These are phyloP conservation scores for Lepidurus apus DNA, from an alignment of 1,140 invertebrate species.

Conservation along the genomic window DNA sequence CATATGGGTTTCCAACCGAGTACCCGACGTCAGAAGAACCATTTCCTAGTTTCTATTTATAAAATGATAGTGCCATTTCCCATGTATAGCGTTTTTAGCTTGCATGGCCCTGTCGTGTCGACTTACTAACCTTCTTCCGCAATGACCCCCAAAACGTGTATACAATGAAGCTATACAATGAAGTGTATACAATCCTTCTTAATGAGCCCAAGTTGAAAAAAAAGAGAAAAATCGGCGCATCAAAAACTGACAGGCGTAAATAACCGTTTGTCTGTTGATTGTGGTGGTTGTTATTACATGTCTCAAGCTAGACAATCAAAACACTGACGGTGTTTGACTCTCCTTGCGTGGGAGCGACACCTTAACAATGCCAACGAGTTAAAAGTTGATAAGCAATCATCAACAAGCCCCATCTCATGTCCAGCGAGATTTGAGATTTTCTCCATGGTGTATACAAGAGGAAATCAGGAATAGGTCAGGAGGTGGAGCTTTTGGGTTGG, in stretches of 20 bases:
- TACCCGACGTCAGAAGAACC: too few species aligned
- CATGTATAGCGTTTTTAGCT: too few species aligned
- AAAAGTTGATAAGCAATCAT: background rate
- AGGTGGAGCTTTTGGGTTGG: background rate
- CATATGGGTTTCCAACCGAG: too few species aligned
- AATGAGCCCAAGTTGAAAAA: background rate
- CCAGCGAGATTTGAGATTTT: background rate
- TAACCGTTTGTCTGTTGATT: background rate
- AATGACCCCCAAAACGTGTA: too few species aligned
- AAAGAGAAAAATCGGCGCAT: background rate
- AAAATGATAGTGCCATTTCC: too few species aligned
- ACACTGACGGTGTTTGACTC: background rate
- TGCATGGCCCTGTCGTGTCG: too few species aligned
- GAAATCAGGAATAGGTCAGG: constrained; percentile 14
- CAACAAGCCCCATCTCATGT: background rate
- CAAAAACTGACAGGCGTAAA: background rate
- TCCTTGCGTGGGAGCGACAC: background rate
- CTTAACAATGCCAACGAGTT: background rate
- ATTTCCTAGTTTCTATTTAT: too few species aligned
- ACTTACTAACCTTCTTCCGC: too few species aligned
- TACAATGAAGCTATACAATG: background rate
- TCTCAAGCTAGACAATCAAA: background rate
- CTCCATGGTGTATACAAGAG: background rate
- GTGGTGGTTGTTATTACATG: background rate
- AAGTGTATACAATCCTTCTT: background rate